These are phyloP conservation scores for Tillus elongatus DNA, from an alignment of 2,888 invertebrate genomes.

Conservation along the genomic window DNA sequence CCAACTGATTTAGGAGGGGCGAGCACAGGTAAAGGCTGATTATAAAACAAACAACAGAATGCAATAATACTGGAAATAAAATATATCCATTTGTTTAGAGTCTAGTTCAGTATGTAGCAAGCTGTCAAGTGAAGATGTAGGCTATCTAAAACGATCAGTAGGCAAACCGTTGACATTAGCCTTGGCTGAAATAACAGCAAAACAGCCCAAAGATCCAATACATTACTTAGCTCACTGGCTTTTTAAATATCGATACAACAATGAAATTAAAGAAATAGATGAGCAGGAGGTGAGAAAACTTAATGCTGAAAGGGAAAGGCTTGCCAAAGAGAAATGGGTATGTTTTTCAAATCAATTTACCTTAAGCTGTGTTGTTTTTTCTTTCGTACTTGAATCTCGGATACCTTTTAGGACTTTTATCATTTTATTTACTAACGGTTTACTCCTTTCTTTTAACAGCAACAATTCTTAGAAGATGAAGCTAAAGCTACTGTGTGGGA, in stretches of 20 bases:
- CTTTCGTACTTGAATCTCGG: neutral
- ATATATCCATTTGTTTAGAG: too few species aligned
- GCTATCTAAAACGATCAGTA: conserved; percentile 35
- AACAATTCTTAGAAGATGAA: conserved; percentile 34
- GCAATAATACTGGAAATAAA: too few species aligned
- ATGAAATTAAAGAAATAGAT: conserved; percentile 35
- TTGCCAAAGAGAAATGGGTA: conserved; percentile 36
- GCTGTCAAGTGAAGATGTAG: conserved; percentile 34
- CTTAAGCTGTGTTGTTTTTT: too few species aligned
- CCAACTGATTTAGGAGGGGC: too few species aligned
- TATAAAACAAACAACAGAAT: neutral
- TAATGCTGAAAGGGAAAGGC: conserved; percentile 30
- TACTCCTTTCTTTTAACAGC: conserved; percentile 24
- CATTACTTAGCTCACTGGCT: conserved; percentile 45
- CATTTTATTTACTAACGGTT: conserved; percentile 7
- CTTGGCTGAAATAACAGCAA: conserved; percentile 41
- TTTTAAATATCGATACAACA: conserved; percentile 43
- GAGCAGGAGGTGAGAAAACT: too few species aligned
- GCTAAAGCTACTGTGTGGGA: conserved; percentile 34
- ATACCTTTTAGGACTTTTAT: conserved; percentile 3
- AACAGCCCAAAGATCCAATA: conserved; percentile 44
- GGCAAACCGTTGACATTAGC: conserved; percentile 40
- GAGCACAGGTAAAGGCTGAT: too few species aligned
- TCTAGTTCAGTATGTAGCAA: too few species aligned
- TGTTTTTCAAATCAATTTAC: too few species aligned